Percentiles rank a stretch among this genome's conserved stretches.
Conservation (phyloP, 2,888 invertebrate species). For the Ichneumoninae sp. region DNA sequence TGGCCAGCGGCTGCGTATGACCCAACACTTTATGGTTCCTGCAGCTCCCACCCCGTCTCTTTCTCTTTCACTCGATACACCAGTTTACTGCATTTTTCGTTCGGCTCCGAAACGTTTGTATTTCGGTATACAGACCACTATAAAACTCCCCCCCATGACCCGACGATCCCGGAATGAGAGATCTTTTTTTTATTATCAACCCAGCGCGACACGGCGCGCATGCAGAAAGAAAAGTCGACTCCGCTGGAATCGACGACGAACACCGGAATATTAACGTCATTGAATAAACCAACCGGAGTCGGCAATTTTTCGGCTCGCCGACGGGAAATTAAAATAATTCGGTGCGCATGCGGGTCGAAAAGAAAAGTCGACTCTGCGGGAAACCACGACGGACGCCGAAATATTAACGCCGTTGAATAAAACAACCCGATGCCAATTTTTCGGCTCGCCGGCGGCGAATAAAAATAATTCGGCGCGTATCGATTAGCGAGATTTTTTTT, state of each 20-base stretch:
- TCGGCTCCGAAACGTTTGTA: slow-evolving; percentile 48
- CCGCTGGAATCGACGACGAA: neutral
- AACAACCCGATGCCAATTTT: neutral
- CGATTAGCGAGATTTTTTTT: neutral
- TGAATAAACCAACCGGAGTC: neutral
- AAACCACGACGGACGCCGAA: neutral
- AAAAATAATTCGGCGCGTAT: neutral
- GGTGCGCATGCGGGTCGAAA: neutral
- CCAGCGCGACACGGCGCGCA: neutral
- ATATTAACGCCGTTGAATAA: neutral
- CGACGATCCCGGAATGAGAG: slow-evolving; percentile 8
- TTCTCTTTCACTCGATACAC: slow-evolving; percentile 34
- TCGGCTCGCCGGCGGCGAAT: neutral
- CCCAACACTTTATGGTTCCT: slow-evolving; percentile 35
- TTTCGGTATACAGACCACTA: slow-evolving; percentile 30
- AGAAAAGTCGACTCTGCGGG: neutral
- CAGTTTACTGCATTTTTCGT: slow-evolving; percentile 45
- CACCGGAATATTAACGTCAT: neutral
- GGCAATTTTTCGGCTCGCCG: neutral
- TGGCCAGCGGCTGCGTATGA: slow-evolving; percentile 6
- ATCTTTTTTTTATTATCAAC: slow-evolving; percentile 31
- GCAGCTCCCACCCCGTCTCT: slow-evolving; percentile 24
- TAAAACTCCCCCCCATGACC: slow-evolving; percentile 16
- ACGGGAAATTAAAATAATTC: neutral
- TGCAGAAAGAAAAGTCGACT: neutral